These are phyloP conservation scores for Ypsolopha sequella DNA, from an alignment of 2,888 invertebrate genomes.

Conservation along the genomic window DNA sequence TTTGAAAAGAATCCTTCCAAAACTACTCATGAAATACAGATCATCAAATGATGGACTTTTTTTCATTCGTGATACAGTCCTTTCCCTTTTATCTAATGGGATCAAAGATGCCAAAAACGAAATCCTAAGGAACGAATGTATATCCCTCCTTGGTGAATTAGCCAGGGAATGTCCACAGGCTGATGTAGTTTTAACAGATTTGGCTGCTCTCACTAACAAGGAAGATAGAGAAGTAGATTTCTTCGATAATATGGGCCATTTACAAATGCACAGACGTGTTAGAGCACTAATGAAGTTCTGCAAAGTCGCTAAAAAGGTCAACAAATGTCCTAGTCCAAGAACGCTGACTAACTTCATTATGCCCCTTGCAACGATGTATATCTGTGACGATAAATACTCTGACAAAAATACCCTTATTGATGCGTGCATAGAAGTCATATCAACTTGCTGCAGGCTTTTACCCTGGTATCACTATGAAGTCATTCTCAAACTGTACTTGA, in stretches of 20 bases:
- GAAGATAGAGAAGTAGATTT: conserved; percentile 90
- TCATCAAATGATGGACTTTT: conserved; percentile 72
- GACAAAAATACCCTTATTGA: conserved; percentile 87
- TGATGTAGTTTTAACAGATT: conserved; percentile 79
- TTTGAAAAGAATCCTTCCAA: conserved; percentile 77
- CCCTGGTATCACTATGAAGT: conserved; percentile 94
- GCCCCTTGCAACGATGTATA: conserved; percentile 84
- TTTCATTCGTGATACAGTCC: conserved; percentile 79
- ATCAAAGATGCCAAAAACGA: conserved; percentile 79
- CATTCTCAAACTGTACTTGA: conserved; percentile 84
- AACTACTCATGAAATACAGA: conserved; percentile 70
- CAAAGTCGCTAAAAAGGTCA: conserved; percentile 72
- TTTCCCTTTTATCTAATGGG: conserved; percentile 79
- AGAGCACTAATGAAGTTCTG: conserved; percentile 85
- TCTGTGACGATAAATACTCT: conserved; percentile 81
- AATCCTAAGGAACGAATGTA: conserved; percentile 81
- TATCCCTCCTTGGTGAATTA: conserved; percentile 82
- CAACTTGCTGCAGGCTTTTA: conserved; percentile 79
- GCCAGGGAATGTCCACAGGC: conserved; percentile 78
- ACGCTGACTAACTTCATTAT: conserved; percentile 88
- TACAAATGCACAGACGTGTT: conserved; percentile 88
- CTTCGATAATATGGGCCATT: conserved; percentile 92
- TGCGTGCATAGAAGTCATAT: conserved; percentile 85
- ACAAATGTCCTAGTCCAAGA: conserved; percentile 73
- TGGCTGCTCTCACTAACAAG: conserved; percentile 76